Evolutionary conservation across 64 coral and sea anemone species (phyloP), one percentile per base, ranked within the genome.

Genomic region (Dendronephthya gigantea): DNA sequence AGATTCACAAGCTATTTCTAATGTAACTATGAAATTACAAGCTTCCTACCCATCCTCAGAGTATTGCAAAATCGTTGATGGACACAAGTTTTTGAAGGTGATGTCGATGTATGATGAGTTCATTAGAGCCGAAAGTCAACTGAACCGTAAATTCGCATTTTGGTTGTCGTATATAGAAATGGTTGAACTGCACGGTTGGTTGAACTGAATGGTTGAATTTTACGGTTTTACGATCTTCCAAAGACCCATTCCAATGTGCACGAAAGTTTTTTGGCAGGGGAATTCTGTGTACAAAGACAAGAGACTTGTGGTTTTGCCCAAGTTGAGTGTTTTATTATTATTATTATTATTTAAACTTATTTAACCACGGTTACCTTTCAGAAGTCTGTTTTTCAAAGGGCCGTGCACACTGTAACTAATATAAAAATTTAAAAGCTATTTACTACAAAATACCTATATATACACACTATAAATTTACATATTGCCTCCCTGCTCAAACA

Each of bases 251-350:
- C n/a, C 30, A 70, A 8, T 9, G 69, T 76, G 9, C 69, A 76
- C 3, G 69, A 76, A 34, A 6, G 6, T 32, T 76, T 76, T 29
- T 12, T 76, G 69, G 28, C 69, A 7, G 69, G 69, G 29, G 69
- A 76, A 32, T 76, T 76, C 25, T 76, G 69, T 16, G 69, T 76
- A 14, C 69, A 76, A 76, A 76, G 69, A 16, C 69, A 76, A 76
- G 35, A 27, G 11, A 30, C 2, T 16, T 30, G 34, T 76, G 69
- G 69, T 15, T 76, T 76, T 76, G 69, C 69, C 28, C 69, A 76
- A 76, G 69, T 66, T 3, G 41, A 45, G n/a, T n/a, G n/a, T n/a
- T n/a, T n/a, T n/a, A n/a, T n/a, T n/a, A n/a, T n/a, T n/a, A n/a
- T 50, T n/a, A n/a, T n/a, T n/a, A n/a, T n/a, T n/a, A n/a, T n/a